These are phyloP conservation scores for Rhamnusium bicolor DNA, from an alignment of 2,888 invertebrate species.

Conservation along the genomic window DNA sequence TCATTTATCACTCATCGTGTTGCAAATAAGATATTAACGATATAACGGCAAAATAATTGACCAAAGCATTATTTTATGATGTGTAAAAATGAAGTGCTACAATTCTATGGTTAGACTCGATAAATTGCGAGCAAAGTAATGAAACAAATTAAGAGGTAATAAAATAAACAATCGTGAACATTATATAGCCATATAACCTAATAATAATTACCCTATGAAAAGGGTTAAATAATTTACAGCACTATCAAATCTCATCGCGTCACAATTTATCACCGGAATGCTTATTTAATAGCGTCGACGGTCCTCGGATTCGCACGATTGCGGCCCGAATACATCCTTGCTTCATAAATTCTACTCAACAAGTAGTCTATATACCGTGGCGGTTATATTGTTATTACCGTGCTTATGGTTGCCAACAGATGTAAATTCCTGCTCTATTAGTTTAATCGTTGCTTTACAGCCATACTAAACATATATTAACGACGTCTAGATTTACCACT, in stretches of 20 bases:
- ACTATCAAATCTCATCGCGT: slow-evolving; percentile 72
- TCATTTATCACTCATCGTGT: neutral
- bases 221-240: slow-evolving; percentile 72
- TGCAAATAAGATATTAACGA: neutral
- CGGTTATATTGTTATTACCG: slow-evolving; percentile 72
- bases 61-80: slow-evolving; percentile 1
- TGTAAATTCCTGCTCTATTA: slow-evolving; percentile 71
- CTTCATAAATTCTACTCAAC: slow-evolving; percentile 73
- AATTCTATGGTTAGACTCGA: slow-evolving; percentile 1
- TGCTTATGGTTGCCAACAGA: slow-evolving; percentile 71
- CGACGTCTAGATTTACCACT: slow-evolving; percentile 44
- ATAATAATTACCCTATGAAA: slow-evolving; percentile 71
- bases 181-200: slow-evolving; percentile 60
- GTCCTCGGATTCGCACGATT: slow-evolving; percentile 66
- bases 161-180: slow-evolving; percentile 39
- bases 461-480: slow-evolving; percentile 56
- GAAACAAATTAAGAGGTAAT: slow-evolving; percentile 46
- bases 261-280: slow-evolving; percentile 72
- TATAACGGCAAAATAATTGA: neutral
- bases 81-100: neutral
- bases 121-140: slow-evolving; percentile 18
- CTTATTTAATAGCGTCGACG: slow-evolving; percentile 71
- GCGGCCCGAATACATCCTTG: slow-evolving; percentile 64
- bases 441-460: slow-evolving; percentile 64
- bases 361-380: slow-evolving; percentile 72